A percentile compares a stretch with the other conserved stretches of the same genome.
Conservation (phyloP, 2,797 vertebrate species). For the Sebastes elongatus region DNA sequence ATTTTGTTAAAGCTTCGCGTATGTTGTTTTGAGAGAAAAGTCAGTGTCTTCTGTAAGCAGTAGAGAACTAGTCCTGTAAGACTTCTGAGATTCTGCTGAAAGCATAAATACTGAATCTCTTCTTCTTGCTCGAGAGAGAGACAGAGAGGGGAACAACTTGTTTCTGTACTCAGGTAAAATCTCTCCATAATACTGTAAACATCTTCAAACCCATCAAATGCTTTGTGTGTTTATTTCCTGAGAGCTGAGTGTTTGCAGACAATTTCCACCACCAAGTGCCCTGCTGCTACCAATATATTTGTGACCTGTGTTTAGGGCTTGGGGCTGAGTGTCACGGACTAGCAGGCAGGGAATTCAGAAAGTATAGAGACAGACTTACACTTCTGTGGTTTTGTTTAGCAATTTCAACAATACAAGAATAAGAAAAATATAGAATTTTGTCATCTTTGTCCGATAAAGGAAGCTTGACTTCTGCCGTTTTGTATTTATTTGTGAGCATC, state of each 20-base stretch:
- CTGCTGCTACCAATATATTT: not conserved
- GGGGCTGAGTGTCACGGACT: not conserved
- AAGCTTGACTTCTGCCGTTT: not conserved
- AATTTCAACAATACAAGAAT: not conserved
- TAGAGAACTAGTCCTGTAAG: not conserved
- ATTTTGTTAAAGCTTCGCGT: not conserved
- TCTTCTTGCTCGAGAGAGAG: not conserved
- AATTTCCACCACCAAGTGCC: not conserved
- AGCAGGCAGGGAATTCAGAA: not conserved
- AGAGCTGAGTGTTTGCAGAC: not conserved
- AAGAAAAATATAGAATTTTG: not conserved
- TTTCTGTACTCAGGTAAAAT: not conserved
- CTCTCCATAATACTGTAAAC: not conserved
- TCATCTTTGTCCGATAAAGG: not conserved
- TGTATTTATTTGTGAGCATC: conserved; percentile 1
- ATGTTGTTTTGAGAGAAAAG: not conserved
- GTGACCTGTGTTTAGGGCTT: not conserved
- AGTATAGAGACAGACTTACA: not conserved
- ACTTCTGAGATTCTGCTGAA: not conserved
- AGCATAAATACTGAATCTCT: not conserved
- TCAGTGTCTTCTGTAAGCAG: not conserved
- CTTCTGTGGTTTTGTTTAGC: not conserved
- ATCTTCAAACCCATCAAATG: not conserved
- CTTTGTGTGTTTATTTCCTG: not conserved
- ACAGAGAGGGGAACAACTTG: not conserved